Conservation (phyloP, 2,888 invertebrate genomes). For the Operophtera brumata region DNA sequence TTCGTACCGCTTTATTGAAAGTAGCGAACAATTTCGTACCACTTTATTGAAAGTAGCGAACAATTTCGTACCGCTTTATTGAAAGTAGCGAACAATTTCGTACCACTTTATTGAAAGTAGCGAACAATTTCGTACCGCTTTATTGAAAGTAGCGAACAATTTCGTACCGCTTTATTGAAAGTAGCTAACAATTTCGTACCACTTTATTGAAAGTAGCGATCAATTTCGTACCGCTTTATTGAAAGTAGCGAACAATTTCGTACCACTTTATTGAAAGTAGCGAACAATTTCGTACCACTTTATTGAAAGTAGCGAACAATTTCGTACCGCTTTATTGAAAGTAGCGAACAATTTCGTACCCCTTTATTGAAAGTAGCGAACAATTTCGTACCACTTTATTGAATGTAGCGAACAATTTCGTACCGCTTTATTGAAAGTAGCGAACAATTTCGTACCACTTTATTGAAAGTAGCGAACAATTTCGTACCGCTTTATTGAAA, state of each 20-base stretch:
- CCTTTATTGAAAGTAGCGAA: background rate
- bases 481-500: background rate
- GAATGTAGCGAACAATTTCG: no score
- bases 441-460: background rate
- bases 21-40: background rate
- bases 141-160: background rate
- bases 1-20: background rate
- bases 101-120: no score
- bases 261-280: no score
- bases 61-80: background rate
- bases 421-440: background rate
- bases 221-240: background rate
- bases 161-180: background rate
- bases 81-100: background rate
- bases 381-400: no score
- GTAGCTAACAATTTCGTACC: background rate
- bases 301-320: background rate
- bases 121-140: no score
- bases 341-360: background rate
- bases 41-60: no score
- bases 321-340: background rate
- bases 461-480: background rate
- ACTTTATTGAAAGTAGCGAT: no score
- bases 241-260: background rate
- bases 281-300: no score